Conservation (phyloP, 2,888 invertebrate genomes). For the Cantharis rustica region DNA sequence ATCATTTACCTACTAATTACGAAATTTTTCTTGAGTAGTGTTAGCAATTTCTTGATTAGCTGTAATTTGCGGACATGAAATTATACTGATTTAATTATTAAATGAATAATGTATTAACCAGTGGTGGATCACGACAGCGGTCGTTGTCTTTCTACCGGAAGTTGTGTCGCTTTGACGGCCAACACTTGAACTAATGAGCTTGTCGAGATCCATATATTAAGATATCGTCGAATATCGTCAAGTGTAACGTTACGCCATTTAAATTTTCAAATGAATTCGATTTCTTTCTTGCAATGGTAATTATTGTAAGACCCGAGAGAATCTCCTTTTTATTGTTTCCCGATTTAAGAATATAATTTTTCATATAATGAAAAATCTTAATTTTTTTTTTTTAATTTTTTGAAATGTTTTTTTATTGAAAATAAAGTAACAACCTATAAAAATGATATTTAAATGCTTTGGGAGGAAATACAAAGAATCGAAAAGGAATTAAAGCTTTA, state of each 20-base stretch:
- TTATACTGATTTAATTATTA: slow-evolving; percentile 42
- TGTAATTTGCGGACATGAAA: slow-evolving; percentile 30
- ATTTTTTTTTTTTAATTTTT: not conserved
- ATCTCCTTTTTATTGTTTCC: not conserved
- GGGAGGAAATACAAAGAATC: not conserved
- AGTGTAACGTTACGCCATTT: slow-evolving; percentile 43
- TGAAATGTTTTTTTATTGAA: not conserved
- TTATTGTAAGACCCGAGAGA: not conserved
- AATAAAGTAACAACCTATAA: not conserved
- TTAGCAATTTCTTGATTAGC: slow-evolving; percentile 21
- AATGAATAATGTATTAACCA: slow-evolving; percentile 41
- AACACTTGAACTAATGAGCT: slow-evolving; percentile 48
- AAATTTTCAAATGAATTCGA: slow-evolving; percentile 30
- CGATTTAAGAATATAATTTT: not conserved
- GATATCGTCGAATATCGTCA: slow-evolving; percentile 40
- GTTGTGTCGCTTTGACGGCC: slow-evolving; percentile 47
- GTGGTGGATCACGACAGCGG: slow-evolving; percentile 41
- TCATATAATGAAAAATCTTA: too few relatives aligned
- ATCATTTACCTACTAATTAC: slow-evolving; percentile 7
- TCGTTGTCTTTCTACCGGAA: slow-evolving; percentile 49
- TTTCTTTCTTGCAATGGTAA: slow-evolving; percentile 29
- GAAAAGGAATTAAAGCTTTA: not conserved
- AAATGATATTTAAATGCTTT: not conserved
- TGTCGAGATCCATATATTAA: slow-evolving; percentile 46
- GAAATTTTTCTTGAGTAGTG: slow-evolving; percentile 7